phyloP scores from a whole-genome alignment of 2,888 invertebrate genomes.

The Sipha maydis region DNA sequence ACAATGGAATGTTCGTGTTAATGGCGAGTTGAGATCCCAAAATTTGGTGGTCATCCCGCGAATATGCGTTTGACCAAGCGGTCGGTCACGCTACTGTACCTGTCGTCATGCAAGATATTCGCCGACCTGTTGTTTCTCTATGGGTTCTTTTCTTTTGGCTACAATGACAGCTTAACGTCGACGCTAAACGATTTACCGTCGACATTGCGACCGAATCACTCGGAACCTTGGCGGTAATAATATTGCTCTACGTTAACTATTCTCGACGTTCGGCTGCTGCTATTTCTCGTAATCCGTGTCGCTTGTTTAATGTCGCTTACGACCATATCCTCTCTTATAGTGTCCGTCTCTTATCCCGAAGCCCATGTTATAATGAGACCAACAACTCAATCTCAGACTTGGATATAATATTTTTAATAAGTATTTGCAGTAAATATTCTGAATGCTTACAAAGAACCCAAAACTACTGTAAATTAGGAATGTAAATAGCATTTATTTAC shows the following conservation, averaged over 20 bases:
- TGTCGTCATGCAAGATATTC: slow-evolving; percentile 34
- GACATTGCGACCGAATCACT: slow-evolving; percentile 69
- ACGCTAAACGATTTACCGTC: slow-evolving; percentile 71
- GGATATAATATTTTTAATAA: no score
- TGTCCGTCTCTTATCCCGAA: no score
- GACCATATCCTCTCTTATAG: no score
- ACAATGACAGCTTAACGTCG: slow-evolving; percentile 70
- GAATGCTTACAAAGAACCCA: no score
- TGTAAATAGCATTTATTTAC: no score
- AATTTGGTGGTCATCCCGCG: no score
- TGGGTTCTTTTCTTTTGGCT: slow-evolving; percentile 74
- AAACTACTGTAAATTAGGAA: no score
- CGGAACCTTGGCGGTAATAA: slow-evolving; percentile 41
- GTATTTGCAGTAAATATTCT: no score
- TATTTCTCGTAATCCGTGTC: neutral
- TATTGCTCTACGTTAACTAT: neutral
- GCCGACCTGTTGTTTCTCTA: slow-evolving; percentile 69
- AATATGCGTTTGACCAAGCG: slow-evolving; percentile 19
- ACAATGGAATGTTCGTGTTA: neutral
- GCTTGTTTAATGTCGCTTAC: neutral
- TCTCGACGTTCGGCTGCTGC: neutral
- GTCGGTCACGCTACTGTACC: slow-evolving; percentile 30
- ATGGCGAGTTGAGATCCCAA: neutral
- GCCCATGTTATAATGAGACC: no score
- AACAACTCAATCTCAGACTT: no score